Conservation (phyloP, 1,140 invertebrate genomes). For the fruit fly (Drosophila melanogaster) region DNA sequence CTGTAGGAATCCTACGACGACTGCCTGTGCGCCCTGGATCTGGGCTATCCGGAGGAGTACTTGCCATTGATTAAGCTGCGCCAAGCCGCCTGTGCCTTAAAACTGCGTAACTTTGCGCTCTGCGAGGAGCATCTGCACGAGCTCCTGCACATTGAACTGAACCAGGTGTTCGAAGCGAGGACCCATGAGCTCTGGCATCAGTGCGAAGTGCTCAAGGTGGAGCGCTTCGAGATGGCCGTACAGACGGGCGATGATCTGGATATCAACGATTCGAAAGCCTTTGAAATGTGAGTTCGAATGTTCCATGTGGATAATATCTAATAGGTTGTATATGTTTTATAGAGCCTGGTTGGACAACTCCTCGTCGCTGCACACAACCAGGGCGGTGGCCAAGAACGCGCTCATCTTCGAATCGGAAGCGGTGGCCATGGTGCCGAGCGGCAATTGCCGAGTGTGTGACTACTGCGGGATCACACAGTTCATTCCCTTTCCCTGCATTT, state of each 20-base stretch:
- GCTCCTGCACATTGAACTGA: conserved; percentile 70
- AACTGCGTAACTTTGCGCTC: conserved; percentile 68
- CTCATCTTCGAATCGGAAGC: conserved; percentile 64
- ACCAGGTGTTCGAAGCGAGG: conserved; percentile 66
- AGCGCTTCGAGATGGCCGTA: conserved; percentile 67
- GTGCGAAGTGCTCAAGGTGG: conserved; percentile 66
- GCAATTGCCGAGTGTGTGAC: conserved; percentile 63
- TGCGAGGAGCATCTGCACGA: conserved; percentile 71
- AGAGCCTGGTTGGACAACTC: conserved; percentile 65
- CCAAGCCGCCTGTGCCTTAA: conserved; percentile 78
- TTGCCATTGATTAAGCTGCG: conserved; percentile 70
- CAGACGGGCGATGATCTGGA: conserved; percentile 64
- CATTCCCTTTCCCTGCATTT: conserved; percentile 70
- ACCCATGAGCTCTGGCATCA: conserved; percentile 72
- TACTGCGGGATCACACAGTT: conserved; percentile 66
- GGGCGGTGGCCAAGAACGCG: conserved; percentile 52
- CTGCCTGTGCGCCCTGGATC: conserved; percentile 65
- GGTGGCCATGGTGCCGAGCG: conserved; percentile 63
- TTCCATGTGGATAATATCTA: neutral
- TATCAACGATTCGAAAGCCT: conserved; percentile 54
- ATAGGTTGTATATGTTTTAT: neutral
- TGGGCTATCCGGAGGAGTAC: conserved; percentile 71
- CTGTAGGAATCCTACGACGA: conserved; percentile 68
- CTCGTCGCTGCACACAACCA: conserved; percentile 54
- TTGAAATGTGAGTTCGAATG: conserved; percentile 59